A percentile compares a stretch with the other conserved stretches of the same genome.
Conservation (phyloP, 2,888 invertebrate species). For the Xestobium rufovillosum region DNA sequence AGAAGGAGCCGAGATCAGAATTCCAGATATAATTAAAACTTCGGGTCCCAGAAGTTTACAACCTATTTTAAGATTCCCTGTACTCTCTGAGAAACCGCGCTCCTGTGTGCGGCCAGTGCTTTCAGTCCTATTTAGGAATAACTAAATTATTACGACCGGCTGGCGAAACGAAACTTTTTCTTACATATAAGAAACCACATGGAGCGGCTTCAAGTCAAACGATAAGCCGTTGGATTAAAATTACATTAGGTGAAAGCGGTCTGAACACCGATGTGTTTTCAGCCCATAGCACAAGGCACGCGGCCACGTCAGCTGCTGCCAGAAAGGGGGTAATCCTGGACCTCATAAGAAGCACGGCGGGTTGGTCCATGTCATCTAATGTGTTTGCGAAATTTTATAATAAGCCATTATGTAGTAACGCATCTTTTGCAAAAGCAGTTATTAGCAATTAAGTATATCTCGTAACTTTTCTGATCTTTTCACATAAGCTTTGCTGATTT, state of each 20-base stretch:
- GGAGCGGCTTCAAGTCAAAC: slow-evolving; percentile 9
- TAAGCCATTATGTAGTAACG: slow-evolving; percentile 1
- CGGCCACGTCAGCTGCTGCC: slow-evolving; percentile 19
- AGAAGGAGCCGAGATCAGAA: slow-evolving; percentile 1
- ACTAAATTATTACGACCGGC: slow-evolving; percentile 9
- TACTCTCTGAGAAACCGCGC: slow-evolving; percentile 5
- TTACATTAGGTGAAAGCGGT: slow-evolving; percentile 13
- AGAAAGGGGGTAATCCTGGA: slow-evolving; percentile 16
- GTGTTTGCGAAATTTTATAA: slow-evolving; percentile 15
- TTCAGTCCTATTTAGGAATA: slow-evolving; percentile 6
- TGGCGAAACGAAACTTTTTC: slow-evolving; percentile 5
- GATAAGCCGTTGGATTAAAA: slow-evolving; percentile 11
- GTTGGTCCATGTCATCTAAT: slow-evolving; percentile 20
- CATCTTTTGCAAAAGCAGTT: slow-evolving; percentile 3
- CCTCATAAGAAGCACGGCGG: slow-evolving; percentile 18
- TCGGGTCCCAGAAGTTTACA: slow-evolving; percentile 6
- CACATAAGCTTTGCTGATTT: no score
- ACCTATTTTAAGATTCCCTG: slow-evolving; percentile 6
- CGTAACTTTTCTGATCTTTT: no score
- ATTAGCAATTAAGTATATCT: no score
- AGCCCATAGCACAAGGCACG: slow-evolving; percentile 23
- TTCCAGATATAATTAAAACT: slow-evolving; percentile 7
- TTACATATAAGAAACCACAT: slow-evolving; percentile 12
- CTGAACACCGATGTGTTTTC: slow-evolving; percentile 20
- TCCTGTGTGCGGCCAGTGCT: slow-evolving; percentile 10